These are phyloP conservation scores for Bubalus kerabau DNA, from an alignment of 2,113 vertebrate species.

Conservation along the genomic window DNA sequence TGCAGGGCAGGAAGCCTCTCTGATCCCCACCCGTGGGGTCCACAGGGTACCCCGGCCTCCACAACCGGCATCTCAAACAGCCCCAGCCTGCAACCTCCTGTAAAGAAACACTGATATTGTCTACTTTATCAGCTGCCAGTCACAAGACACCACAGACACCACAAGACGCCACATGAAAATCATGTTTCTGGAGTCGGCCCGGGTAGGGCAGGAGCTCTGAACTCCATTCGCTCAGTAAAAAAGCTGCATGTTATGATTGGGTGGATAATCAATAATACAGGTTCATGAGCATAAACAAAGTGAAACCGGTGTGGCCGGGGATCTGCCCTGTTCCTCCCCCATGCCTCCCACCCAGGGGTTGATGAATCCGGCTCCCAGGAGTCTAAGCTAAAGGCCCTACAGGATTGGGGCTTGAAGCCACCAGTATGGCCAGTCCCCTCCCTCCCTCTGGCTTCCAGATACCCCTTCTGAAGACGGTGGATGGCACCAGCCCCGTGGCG, in stretches of 20 bases:
- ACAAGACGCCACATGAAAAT: conserved; percentile 31
- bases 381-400: neutral
- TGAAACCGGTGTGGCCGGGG: neutral
- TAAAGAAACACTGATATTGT: neutral
- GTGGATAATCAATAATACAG: neutral
- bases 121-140: neutral
- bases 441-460: neutral
- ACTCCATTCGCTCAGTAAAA: conserved; percentile 30
- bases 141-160: conserved; percentile 33
- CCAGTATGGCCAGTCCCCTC: neutral
- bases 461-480: neutral
- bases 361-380: neutral
- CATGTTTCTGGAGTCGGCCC: neutral
- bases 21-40: neutral
- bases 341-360: too few species aligned
- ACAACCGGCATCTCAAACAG: neutral
- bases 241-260: neutral
- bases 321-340: neutral
- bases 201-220: neutral
- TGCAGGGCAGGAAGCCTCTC: neutral
- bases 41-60: neutral
- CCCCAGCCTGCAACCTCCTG: neutral
- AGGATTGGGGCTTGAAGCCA: neutral
- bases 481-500: neutral
- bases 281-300: neutral